Percentiles rank a stretch among this genome's conserved stretches.
These are phyloP conservation scores for Heliornis fulica DNA, from an alignment of 2,113 vertebrate species.

Conservation along the genomic window DNA sequence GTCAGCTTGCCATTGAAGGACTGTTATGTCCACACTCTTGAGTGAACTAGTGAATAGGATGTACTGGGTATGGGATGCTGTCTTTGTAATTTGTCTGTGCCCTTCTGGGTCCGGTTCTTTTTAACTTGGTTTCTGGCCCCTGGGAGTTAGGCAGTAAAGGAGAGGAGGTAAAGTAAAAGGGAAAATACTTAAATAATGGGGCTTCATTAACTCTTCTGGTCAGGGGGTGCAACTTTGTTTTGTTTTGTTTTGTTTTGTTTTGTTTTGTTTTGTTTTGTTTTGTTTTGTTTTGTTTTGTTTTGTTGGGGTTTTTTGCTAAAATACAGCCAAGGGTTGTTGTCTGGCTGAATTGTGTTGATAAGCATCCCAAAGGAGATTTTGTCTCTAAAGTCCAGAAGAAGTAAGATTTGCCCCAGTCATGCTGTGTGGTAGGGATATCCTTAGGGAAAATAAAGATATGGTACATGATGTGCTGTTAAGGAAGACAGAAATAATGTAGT, in stretches of 20 bases:
- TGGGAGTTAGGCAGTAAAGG: neutral
- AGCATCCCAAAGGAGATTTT: neutral
- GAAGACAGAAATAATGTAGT: neutral
- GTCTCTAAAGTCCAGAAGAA: neutral
- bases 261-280: too few species aligned
- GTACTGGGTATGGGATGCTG: neutral
- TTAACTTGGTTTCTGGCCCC: neutral
- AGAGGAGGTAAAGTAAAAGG: neutral
- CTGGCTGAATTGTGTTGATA: neutral
- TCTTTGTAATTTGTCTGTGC: neutral
- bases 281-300: too few species aligned
- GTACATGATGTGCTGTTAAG: neutral
- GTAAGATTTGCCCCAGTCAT: fast-evolving
- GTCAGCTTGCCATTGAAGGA: neutral
- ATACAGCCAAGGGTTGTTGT: neutral
- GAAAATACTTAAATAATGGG: neutral
- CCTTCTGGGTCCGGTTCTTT: neutral
- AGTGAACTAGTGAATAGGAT: neutral
- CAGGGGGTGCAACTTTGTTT: neutral
- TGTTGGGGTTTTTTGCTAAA: too few species aligned
- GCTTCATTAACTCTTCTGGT: neutral
- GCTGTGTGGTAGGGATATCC: neutral
- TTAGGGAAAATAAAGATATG: neutral
- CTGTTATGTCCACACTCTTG: neutral
- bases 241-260: too few species aligned